These are phyloP conservation scores for Gadus macrocephalus DNA, from an alignment of 2,113 vertebrate genomes.

Conservation along the genomic window DNA sequence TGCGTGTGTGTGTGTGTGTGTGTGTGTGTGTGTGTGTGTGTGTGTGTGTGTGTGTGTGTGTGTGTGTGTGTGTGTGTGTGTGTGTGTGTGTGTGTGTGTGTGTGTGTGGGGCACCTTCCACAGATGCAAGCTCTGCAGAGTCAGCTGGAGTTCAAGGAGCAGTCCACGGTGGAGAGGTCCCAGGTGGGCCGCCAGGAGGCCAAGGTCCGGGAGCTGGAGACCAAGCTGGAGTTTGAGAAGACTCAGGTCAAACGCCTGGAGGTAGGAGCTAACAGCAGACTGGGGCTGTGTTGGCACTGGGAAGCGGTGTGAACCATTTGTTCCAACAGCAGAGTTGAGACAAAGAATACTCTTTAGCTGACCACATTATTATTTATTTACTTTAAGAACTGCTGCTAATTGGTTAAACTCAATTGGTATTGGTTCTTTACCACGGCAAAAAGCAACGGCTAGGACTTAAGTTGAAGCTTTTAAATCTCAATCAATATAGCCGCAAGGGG, in stretches of 20 bases:
- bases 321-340: too few species aligned
- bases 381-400: too few species aligned
- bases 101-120: neutral
- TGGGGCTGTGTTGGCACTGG: neutral
- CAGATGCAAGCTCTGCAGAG: constrained; percentile 93
- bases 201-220: constrained; percentile 92
- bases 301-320: too few species aligned
- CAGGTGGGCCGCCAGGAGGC: constrained; percentile 93
- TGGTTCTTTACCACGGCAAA: too few species aligned
- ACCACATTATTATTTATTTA: too few species aligned
- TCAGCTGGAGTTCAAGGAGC: constrained; percentile 94
- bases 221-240: constrained; percentile 93
- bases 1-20: too few species aligned
- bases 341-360: too few species aligned
- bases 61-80: too few species aligned
- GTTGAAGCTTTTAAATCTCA: neutral
- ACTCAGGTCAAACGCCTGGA: constrained; percentile 96
- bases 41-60: too few species aligned
- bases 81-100: constrained; percentile 5
- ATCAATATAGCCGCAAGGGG: constrained; percentile 38
- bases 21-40: too few species aligned
- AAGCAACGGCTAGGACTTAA: too few species aligned
- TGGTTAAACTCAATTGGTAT: too few species aligned
- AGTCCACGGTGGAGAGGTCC: constrained; percentile 98
- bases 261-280: constrained; percentile 65